These are phyloP conservation scores for Adelognathus sp. DNA, from an alignment of 2,888 invertebrate genomes.

Conservation along the genomic window DNA sequence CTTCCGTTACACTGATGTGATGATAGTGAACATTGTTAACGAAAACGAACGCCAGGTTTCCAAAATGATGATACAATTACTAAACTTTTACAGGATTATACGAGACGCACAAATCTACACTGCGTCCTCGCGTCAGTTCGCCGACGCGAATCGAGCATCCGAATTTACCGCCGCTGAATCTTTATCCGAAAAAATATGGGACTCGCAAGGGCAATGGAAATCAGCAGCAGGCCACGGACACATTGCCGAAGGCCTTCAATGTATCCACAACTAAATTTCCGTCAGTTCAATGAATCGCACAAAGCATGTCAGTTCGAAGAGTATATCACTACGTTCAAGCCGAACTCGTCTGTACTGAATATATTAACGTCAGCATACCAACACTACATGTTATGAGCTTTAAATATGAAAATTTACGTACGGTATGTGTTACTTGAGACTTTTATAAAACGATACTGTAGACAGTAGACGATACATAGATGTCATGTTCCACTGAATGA, in stretches of 20 bases:
- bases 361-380: slow-evolving; percentile 1
- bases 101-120: slow-evolving; percentile 71
- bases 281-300: slow-evolving; percentile 25
- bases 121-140: slow-evolving; percentile 88
- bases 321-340: neutral
- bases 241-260: slow-evolving; percentile 72
- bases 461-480: slow-evolving; percentile 39
- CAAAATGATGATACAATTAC: neutral
- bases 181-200: slow-evolving; percentile 82
- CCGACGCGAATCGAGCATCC: slow-evolving; percentile 92
- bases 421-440: slow-evolving; percentile 25
- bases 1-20: too few relatives aligned
- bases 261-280: slow-evolving; percentile 75
- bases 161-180: slow-evolving; percentile 90
- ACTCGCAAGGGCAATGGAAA: slow-evolving; percentile 74
- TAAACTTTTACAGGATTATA: slow-evolving; percentile 66
- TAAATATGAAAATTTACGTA: slow-evolving; percentile 21
- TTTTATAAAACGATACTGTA: slow-evolving; percentile 49
- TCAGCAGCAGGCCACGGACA: slow-evolving; percentile 72
- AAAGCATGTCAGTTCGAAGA: slow-evolving; percentile 10
- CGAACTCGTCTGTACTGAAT: neutral
- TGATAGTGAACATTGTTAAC: too few relatives aligned
- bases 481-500: slow-evolving; percentile 41
- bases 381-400: slow-evolving; percentile 21
- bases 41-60: too few relatives aligned